Conservation (phyloP, 2,797 vertebrate species). For the Danionella dracula region DNA sequence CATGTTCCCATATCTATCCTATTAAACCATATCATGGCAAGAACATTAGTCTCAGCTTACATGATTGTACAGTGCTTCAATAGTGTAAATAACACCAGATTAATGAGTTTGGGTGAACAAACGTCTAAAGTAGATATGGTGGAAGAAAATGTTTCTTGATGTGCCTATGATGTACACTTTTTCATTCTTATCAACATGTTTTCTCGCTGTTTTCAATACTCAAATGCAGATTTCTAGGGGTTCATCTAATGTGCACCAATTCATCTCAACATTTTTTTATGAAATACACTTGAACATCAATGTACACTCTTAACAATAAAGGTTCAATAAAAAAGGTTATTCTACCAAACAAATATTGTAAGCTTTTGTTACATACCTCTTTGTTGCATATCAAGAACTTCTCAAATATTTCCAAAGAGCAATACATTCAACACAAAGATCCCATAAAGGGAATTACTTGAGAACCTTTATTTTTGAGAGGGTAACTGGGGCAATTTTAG, state of each 20-base stretch:
- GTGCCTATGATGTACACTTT: conserved; percentile 51
- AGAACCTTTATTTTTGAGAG: conserved; percentile 24
- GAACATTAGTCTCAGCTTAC: conserved; percentile 47
- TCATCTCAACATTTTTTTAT: conserved; percentile 36
- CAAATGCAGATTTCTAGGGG: conserved; percentile 1
- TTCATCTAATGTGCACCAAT: conserved; percentile 28
- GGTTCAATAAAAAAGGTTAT: not conserved
- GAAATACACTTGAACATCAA: not conserved
- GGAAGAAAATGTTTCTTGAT: conserved; percentile 84
- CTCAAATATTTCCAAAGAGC: not conserved
- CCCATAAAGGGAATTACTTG: too few relatives aligned
- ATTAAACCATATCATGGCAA: not conserved
- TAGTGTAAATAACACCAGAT: conserved; percentile 44
- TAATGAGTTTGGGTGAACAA: conserved; percentile 32
- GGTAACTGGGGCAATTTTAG: not conserved
- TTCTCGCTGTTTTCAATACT: conserved; percentile 8
- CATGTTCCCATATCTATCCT: not conserved
- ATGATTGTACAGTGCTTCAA: conserved; percentile 43
- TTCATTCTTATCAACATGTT: not conserved
- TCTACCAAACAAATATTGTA: too few relatives aligned
- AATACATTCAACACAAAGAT: not conserved
- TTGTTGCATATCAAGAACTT: not conserved
- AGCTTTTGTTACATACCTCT: too few relatives aligned
- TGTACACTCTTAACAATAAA: conserved; percentile 18
- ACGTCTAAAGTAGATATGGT: conserved; percentile 67